Evolutionary conservation across 2,797 vertebrate genomes (phyloP).

Genomic region (Hyperoplus lanceolatus): DNA sequence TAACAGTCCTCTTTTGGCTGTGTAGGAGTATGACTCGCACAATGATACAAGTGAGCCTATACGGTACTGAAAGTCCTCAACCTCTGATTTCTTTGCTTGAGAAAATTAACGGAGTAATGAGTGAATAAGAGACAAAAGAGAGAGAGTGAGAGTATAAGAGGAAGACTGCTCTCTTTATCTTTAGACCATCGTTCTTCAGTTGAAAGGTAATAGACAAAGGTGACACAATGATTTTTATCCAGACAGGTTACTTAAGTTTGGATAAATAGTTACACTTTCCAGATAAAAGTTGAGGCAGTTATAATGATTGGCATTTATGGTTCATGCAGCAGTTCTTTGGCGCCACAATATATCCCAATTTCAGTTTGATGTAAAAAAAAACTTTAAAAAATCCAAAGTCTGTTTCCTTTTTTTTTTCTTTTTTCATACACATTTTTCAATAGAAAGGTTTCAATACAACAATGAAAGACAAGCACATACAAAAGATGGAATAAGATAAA

Average conservation of each 20-base stretch:
- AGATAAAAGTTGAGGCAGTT: neutral
- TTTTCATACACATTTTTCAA: too few relatives aligned
- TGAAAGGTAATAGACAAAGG: slow-evolving; percentile 3
- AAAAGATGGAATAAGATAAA: too few relatives aligned
- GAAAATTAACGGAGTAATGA: neutral
- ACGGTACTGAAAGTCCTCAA: neutral
- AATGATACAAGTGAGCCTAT: neutral
- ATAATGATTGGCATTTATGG: neutral
- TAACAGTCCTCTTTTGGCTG: neutral
- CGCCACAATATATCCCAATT: neutral
- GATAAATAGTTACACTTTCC: neutral
- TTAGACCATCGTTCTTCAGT: neutral
- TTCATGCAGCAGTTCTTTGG: neutral
- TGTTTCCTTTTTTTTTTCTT: too few relatives aligned
- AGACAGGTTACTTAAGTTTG: neutral
- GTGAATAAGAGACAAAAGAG: neutral
- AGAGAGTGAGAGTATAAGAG: neutral
- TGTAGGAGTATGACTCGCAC: slow-evolving; percentile 3
- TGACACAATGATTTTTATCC: neutral
- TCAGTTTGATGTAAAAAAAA: slow-evolving; percentile 6
- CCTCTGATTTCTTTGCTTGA: neutral
- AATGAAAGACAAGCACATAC: too few relatives aligned
- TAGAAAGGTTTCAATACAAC: too few relatives aligned
- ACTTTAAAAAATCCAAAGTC: too few relatives aligned
- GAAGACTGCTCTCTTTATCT: neutral